Percentiles rank a stretch among this genome's conserved stretches.
These are phyloP conservation scores for Lasioglossum vierecki DNA, from an alignment of 2,888 invertebrate genomes.

Conservation along the genomic window DNA sequence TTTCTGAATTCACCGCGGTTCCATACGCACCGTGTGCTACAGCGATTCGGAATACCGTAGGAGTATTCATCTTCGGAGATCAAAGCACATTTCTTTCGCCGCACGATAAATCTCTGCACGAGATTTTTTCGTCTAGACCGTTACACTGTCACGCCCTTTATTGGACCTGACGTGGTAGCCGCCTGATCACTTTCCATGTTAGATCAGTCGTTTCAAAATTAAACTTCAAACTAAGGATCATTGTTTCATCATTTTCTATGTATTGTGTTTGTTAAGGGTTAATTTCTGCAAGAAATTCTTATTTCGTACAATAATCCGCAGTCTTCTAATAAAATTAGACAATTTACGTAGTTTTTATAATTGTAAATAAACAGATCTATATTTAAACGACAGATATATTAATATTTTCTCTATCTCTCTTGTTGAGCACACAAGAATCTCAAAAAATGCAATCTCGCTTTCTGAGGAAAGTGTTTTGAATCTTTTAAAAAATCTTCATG, in stretches of 20 bases:
- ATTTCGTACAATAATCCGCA: too few species aligned
- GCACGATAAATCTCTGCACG: constrained; percentile 58
- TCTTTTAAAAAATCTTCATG: neutral
- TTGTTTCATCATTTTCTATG: too few species aligned
- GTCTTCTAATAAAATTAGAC: too few species aligned
- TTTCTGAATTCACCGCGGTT: constrained; percentile 60
- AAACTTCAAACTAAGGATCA: neutral
- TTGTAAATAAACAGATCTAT: neutral
- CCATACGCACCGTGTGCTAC: constrained; percentile 44
- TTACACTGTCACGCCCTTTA: constrained; percentile 6
- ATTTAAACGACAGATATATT: too few species aligned
- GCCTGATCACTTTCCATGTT: neutral
- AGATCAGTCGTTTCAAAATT: neutral
- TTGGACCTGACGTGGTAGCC: neutral
- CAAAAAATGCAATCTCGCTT: neutral
- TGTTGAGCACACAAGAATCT: neutral
- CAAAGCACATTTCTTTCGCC: constrained; percentile 59
- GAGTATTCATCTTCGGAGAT: constrained; percentile 64
- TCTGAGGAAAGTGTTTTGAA: neutral
- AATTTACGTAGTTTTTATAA: neutral
- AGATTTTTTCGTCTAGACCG: neutral
- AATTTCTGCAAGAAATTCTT: too few species aligned
- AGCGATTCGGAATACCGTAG: constrained; percentile 48
- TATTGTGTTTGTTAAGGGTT: too few species aligned
- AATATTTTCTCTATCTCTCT: neutral